A percentile compares a stretch with the other conserved stretches of the same genome.
Evolutionary conservation across 2,888 invertebrate species (phyloP).

Genomic region (Acronicta aceris): DNA sequence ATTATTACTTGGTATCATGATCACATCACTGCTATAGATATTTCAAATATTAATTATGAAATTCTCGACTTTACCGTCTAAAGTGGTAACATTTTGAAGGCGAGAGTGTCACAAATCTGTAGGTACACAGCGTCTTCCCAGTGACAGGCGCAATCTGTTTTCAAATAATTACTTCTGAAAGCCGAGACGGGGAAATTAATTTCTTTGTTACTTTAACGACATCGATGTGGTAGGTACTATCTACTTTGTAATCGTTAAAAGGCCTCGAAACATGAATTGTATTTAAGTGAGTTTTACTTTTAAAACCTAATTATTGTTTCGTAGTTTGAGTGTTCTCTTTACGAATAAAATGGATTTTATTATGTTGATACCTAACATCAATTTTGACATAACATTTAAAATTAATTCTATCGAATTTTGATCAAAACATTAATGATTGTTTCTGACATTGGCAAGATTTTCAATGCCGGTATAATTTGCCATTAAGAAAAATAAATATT

Average conservation of each 20-base stretch:
- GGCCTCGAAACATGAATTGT: conserved; percentile 27
- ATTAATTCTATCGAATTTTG: too few species aligned
- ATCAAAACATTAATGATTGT: too few species aligned
- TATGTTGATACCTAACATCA: too few species aligned
- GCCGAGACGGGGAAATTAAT: conserved; percentile 83
- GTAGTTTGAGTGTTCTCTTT: neutral
- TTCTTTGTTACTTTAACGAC: conserved; percentile 80
- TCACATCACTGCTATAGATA: too few species aligned
- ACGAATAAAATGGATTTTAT: neutral
- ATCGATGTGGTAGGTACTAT: conserved; percentile 65
- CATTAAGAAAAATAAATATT: too few species aligned
- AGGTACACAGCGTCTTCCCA: conserved; percentile 65
- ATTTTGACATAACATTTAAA: too few species aligned
- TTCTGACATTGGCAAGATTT: too few species aligned
- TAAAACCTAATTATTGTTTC: neutral
- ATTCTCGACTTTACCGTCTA: neutral
- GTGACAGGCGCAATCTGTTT: conserved; percentile 86
- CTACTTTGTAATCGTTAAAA: conserved; percentile 53
- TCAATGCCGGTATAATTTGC: too few species aligned
- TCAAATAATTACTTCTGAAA: conserved; percentile 86
- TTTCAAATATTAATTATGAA: conserved; percentile 5
- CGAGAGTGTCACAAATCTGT: conserved; percentile 59
- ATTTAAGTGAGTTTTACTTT: neutral
- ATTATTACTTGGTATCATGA: too few species aligned
- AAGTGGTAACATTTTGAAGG: conserved; percentile 18